These are phyloP conservation scores for Drepanosiphum platanoidis DNA, from an alignment of 2,888 invertebrate genomes.

Conservation along the genomic window DNA sequence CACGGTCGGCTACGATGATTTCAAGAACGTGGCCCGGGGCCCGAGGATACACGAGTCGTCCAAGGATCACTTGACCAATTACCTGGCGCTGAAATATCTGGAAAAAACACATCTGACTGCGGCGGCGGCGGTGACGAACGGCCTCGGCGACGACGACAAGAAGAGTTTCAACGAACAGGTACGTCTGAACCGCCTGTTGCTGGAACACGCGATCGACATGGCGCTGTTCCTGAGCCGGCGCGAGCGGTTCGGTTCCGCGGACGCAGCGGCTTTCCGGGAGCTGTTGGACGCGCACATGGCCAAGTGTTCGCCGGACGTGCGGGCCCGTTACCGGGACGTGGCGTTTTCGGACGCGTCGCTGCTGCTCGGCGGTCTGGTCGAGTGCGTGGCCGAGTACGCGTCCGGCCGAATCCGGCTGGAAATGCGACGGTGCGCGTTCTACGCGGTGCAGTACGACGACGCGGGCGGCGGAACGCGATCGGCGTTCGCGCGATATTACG, in stretches of 20 bases:
- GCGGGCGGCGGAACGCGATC: neutral
- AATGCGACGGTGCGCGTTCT: conserved; percentile 30
- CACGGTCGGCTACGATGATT: neutral
- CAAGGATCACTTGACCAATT: neutral
- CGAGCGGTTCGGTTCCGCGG: too few relatives aligned
- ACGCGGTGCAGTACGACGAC: conserved; percentile 20
- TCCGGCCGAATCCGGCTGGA: neutral
- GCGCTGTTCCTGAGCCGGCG: neutral
- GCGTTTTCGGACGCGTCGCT: neutral
- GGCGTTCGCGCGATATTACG: conserved; percentile 13
- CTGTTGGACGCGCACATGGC: neutral
- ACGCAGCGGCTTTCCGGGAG: too few relatives aligned
- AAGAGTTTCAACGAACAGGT: conserved; percentile 24
- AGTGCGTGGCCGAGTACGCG: neutral
- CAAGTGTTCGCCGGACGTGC: conserved; percentile 22
- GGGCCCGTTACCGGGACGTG: neutral
- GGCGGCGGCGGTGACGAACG: neutral
- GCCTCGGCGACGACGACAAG: neutral
- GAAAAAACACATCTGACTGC: neutral
- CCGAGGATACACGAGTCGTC: conserved; percentile 5
- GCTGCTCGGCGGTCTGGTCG: neutral
- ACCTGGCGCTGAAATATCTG: neutral
- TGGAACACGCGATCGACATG: neutral
- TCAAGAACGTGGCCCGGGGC: neutral
- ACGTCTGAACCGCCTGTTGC: neutral